Evolutionary conservation across 2,113 vertebrate species (phyloP), one percentile per base, ranked within the genome.

Genomic region (Aphelocoma coerulescens): DNA sequence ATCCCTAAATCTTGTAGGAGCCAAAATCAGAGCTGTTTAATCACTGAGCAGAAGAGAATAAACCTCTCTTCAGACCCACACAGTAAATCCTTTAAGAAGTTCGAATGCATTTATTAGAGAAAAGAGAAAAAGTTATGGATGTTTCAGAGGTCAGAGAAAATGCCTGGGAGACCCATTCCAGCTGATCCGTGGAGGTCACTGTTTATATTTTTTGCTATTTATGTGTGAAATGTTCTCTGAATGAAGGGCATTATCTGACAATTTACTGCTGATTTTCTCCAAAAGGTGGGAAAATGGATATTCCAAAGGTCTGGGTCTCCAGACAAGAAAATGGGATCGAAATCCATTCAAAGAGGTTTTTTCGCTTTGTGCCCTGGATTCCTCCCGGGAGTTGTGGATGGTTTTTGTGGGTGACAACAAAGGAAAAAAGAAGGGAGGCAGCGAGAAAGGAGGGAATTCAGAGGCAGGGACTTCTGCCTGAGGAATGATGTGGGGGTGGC

Each of bases 141-240:
- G 61, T 92, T 96, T 91, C 48, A 24, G 72, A 76, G 80, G 65
- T 95, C 86, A 95, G 91, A 8, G 9, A 89, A 80, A 95, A 73
- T 63, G 43, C 95, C 94, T 95, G 77, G 63, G 88, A 97, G 83
- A 82, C 68, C 52, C 72, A 88, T 88, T 93, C 49, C 79, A 95
- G 85, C n/a, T 91, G 68, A 92, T 96, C 96, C 90, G 59, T 48
- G 76, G 62, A 92, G 85, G 91, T 78, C 83, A 73, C 23, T 72
- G 82, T 96, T 85, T 95, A 91, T 83, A 91, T 73, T 91, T 92
- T 93, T 93, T 89, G 66, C 58, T 89, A 65, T 93, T 97, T 94
- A 93, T 86, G 68, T 95, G 86, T 97, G 96, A 97, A 95, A 75
- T 77, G 79, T 87, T 92, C 76, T 20, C 84, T 90, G 89, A 98